Evolutionary conservation across 2,113 vertebrate species (phyloP), one percentile per base, ranked within the genome.

Genomic region (Bujurquina vittata): DNA sequence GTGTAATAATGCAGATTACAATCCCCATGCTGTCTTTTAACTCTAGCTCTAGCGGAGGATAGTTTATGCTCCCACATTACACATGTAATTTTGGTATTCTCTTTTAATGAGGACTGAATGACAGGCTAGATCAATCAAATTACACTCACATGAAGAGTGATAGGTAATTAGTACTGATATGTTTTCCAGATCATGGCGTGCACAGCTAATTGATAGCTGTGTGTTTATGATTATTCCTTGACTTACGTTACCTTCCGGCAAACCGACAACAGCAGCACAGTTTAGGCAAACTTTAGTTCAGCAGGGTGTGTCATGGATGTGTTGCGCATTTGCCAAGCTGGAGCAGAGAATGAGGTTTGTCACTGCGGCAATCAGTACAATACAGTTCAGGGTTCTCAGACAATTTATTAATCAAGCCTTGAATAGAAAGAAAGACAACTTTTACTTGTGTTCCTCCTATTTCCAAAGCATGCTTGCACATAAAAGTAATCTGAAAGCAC

Each of bases 381-480:
- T 23, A 62, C 75, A 72, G 85, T 85, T 94, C 79, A 69, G 63
- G 79, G 92, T 92, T 91, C 89, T 62, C n/a, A 49, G 20, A 79
- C 82, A 83, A 75, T 87, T 84, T 78, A 86, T 67, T 83, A 84
- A 85, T 78, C 4, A 8, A 58, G 72, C 87, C 77, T 72, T 52
- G 20, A 81, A 23, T 17, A 80, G 4, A 40, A 46, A 7, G 6
- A 26, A 10, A 54, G 52, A 22, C 52, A 29, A 10, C 10, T 87
- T 84, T 86, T 83, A 86, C 29, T 65, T 75, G 62, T 31, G 77
- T 88, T 85, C 78, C 73, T 84, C 73, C 78, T 77, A 29, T 84
- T 54, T 55, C 60, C 26, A 43, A 80, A 75, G 79, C 37, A 82
- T 75, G 54, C 33, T 61, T 73, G 62, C 40, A 23, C 23, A 61